Evolutionary conservation across 2,113 vertebrate species (phyloP).

Genomic region (Varanus komodoensis): DNA sequence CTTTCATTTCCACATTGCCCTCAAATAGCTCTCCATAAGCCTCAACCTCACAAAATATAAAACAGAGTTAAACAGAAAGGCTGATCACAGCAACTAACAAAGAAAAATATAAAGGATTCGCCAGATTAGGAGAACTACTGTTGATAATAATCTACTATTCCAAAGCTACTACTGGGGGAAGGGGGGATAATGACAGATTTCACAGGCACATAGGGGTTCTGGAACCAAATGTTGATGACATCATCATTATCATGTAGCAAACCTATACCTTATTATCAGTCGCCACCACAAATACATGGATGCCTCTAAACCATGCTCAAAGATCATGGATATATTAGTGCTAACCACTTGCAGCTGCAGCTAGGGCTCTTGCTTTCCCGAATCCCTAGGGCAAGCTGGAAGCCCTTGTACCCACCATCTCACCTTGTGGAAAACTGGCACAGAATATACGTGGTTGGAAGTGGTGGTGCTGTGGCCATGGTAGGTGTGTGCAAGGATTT

Average conservation of each 20-base stretch:
- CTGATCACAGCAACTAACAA: slow-evolving; percentile 18
- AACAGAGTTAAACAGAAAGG: not conserved
- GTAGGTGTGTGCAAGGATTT: too few species aligned
- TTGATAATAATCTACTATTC: slow-evolving; percentile 12
- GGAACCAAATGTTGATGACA: slow-evolving; percentile 11
- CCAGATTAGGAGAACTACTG: slow-evolving; percentile 9
- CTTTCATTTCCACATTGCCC: not conserved
- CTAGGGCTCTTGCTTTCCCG: not conserved
- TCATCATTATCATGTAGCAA: slow-evolving; percentile 26
- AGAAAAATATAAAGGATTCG: not conserved
- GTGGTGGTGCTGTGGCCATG: not conserved
- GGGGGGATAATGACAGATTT: not conserved
- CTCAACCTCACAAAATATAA: not conserved
- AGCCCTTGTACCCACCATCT: not conserved
- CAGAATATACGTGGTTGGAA: not conserved
- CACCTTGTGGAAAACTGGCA: not conserved
- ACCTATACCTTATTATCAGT: not conserved
- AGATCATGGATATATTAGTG: not conserved
- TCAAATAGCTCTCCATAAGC: not conserved
- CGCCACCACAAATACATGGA: not conserved
- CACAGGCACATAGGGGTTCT: not conserved
- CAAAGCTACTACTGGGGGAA: not conserved
- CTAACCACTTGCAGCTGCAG: not conserved
- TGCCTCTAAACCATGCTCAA: not conserved
- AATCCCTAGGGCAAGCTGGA: not conserved